phyloP scores from a whole-genome alignment of 2,797 vertebrate genomes.

The Scolopax rusticola region DNA sequence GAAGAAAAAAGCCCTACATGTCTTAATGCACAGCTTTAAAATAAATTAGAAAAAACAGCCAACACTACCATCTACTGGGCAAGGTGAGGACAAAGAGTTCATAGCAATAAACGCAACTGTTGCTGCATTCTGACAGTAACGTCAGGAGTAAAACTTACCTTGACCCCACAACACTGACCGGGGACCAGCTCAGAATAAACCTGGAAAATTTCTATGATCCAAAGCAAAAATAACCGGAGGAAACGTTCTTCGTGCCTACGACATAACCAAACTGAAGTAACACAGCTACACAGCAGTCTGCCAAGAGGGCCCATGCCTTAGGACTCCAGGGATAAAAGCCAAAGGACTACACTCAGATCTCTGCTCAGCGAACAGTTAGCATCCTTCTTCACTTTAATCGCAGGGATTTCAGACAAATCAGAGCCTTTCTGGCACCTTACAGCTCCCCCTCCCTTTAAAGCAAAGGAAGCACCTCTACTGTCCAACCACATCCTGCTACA shows the following conservation, averaged over 20 bases:
- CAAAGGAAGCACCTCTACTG: background rate
- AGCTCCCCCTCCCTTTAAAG: background rate
- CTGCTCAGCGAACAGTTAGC: background rate
- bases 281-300: background rate
- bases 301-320: background rate
- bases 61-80: slow-evolving; percentile 84
- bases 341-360: background rate
- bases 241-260: background rate
- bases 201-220: background rate
- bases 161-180: background rate
- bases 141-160: background rate
- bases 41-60: slow-evolving; percentile 71
- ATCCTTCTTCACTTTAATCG: background rate
- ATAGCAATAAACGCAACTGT: background rate
- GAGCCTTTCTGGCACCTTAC: background rate
- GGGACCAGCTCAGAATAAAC: background rate
- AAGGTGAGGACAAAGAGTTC: slow-evolving; percentile 67
- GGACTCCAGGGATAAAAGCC: background rate
- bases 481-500: background rate
- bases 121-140: background rate
- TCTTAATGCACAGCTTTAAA: background rate
- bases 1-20: fast-evolving
- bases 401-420: background rate
- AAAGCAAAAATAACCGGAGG: background rate
- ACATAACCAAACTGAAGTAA: background rate